These are phyloP conservation scores for Zeuzera pyrina DNA, from an alignment of 2,888 invertebrate species.

Conservation along the genomic window DNA sequence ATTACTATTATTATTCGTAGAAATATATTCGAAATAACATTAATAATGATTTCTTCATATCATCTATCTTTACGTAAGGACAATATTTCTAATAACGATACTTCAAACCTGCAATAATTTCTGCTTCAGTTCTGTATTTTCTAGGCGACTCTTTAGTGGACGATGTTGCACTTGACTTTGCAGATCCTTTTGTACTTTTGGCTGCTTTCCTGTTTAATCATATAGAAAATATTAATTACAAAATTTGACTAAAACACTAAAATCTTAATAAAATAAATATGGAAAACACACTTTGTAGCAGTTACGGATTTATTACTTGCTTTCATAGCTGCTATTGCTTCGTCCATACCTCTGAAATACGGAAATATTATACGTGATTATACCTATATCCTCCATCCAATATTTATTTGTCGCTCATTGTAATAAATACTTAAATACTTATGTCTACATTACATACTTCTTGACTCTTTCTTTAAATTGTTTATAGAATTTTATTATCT, in stretches of 20 bases:
- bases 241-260: not conserved
- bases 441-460: slow-evolving; percentile 25
- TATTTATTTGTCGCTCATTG: not conserved
- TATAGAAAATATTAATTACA: not conserved
- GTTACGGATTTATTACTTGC: not conserved
- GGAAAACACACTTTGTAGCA: not conserved
- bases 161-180: slow-evolving; percentile 15
- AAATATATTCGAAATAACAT: too few species aligned
- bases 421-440: slow-evolving; percentile 2
- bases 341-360: slow-evolving; percentile 32
- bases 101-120: slow-evolving; percentile 45
- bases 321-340: slow-evolving; percentile 33
- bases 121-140: slow-evolving; percentile 42
- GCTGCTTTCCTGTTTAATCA: slow-evolving; percentile 29
- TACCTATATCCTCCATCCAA: not conserved
- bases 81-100: not conserved
- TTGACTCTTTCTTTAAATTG: slow-evolving; percentile 36
- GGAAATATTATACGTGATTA: slow-evolving; percentile 2
- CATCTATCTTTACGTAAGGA: not conserved
- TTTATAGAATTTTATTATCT: slow-evolving; percentile 38
- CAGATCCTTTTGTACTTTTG: slow-evolving; percentile 27
- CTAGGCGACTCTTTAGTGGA: slow-evolving; percentile 24
- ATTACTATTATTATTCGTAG: too few species aligned
- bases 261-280: not conserved
- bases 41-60: too few species aligned